Conservation (phyloP, 2,888 invertebrate genomes). For the Patella depressa region DNA sequence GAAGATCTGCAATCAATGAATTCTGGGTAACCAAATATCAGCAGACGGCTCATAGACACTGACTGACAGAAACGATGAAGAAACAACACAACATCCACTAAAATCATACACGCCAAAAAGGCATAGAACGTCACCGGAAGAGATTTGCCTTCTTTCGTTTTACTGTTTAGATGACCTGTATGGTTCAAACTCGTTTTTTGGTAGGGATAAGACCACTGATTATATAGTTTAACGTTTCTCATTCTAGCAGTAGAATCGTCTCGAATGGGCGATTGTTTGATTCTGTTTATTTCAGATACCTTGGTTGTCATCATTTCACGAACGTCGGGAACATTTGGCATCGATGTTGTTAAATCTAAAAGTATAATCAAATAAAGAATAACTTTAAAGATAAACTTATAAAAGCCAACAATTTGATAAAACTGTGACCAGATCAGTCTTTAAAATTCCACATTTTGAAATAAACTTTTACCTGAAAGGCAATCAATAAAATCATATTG, state of each 20-base stretch:
- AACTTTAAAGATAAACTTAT: no score
- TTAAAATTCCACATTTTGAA: no score
- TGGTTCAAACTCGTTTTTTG: constrained; percentile 21
- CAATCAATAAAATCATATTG: no score
- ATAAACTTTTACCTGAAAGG: no score
- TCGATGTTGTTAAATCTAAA: constrained; percentile 22
- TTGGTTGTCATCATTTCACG: constrained; percentile 21
- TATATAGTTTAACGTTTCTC: constrained; percentile 32
- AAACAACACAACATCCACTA: constrained; percentile 65
- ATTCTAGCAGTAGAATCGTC: not conserved
- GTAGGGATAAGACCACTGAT: constrained; percentile 37
- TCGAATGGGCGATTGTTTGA: constrained; percentile 3
- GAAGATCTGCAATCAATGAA: constrained; percentile 64
- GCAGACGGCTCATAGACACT: constrained; percentile 59
- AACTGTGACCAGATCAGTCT: no score
- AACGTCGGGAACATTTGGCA: constrained; percentile 26
- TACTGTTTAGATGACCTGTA: not conserved
- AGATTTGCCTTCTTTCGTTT: not conserved
- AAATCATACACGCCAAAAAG: constrained; percentile 55
- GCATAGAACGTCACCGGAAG: constrained; percentile 22
- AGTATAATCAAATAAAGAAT: not conserved
- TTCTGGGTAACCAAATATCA: constrained; percentile 66
- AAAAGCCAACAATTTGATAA: no score
- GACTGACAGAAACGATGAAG: constrained; percentile 66
- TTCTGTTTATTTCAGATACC: constrained; percentile 2